Percentiles rank a stretch among this genome's conserved stretches.
Conservation (phyloP, 2,888 invertebrate species). For the Poecilobothrus nobilitatus region DNA sequence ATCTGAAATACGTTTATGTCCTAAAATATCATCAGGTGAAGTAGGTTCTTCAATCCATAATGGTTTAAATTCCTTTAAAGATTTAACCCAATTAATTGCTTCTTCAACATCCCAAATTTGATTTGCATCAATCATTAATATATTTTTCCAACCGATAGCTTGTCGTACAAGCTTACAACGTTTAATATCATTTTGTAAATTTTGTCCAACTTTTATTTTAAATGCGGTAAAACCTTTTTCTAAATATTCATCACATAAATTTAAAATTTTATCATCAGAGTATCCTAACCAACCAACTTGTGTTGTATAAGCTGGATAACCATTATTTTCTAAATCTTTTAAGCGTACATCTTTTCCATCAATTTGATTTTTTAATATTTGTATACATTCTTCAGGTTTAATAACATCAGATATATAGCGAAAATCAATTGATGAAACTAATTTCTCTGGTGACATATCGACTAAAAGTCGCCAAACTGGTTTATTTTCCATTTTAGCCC, state of each 20-base stretch:
- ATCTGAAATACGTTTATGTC: constrained; percentile 8
- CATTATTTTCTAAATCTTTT: constrained; percentile 52
- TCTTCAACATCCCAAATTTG: constrained; percentile 81
- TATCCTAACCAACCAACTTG: constrained; percentile 87
- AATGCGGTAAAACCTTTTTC: constrained; percentile 70
- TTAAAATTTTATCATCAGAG: constrained; percentile 61
- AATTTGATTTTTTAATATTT: constrained; percentile 54
- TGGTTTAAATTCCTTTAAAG: constrained; percentile 62
- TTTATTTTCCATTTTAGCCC: constrained; percentile 75
- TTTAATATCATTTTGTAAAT: constrained; percentile 65
- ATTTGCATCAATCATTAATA: constrained; percentile 81
- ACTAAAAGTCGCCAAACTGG: constrained; percentile 79
- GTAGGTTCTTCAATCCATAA: constrained; percentile 93
- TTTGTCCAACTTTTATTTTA: constrained; percentile 83
- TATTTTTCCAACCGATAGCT: constrained; percentile 64
- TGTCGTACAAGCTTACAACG: constrained; percentile 65
- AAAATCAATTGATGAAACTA: constrained; percentile 82
- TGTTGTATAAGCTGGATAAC: constrained; percentile 82
- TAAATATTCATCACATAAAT: constrained; percentile 63
- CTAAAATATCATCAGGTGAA: constrained; percentile 70
- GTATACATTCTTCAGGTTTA: constrained; percentile 71
- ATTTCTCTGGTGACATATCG: constrained; percentile 69
- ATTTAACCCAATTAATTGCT: constrained; percentile 78
- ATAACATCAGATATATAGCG: constrained; percentile 74
- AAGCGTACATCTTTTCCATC: constrained; percentile 56